A percentile compares a stretch with the other conserved stretches of the same genome.
These are phyloP conservation scores for Brassicogethes aeneus DNA, from an alignment of 2,888 invertebrate genomes.

Conservation along the genomic window DNA sequence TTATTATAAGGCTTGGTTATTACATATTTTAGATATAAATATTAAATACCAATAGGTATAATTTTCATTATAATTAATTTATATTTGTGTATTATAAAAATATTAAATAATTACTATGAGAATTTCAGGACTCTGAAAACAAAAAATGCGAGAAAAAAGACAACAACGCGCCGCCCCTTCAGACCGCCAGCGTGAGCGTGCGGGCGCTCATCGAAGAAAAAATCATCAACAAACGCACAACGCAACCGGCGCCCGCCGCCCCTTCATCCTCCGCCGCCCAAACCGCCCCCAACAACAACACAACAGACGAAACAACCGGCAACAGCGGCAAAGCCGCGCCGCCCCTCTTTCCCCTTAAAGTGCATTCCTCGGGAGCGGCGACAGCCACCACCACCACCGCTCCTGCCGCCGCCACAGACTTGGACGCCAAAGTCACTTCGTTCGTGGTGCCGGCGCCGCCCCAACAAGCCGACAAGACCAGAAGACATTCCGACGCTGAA, in stretches of 20 bases:
- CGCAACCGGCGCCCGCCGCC: slow-evolving; percentile 33
- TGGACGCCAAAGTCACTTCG: slow-evolving; percentile 40
- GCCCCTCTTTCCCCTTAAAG: slow-evolving; percentile 38
- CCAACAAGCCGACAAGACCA: slow-evolving; percentile 40
- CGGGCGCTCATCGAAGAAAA: slow-evolving; percentile 87
- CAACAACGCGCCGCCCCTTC: slow-evolving; percentile 70
- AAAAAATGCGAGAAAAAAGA: slow-evolving; percentile 84
- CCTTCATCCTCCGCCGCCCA: not conserved
- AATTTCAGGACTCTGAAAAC: slow-evolving; percentile 69
- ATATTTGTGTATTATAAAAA: too few species aligned
- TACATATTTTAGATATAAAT: too few species aligned
- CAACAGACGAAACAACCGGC: too few species aligned
- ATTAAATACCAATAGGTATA: too few species aligned
- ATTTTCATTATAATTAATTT: too few species aligned
- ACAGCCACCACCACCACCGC: slow-evolving; percentile 36
- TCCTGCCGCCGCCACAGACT: slow-evolving; percentile 35
- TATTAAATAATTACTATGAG: too few species aligned
- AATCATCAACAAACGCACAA: slow-evolving; percentile 77
- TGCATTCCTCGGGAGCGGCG: slow-evolving; percentile 35
- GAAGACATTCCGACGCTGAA: slow-evolving; percentile 51
- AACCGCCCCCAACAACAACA: too few species aligned
- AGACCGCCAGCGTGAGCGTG: slow-evolving; percentile 88
- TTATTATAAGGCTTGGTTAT: too few species aligned
- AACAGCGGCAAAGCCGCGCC: too few species aligned
- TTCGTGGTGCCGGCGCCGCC: slow-evolving; percentile 52